Percentiles rank a stretch among this genome's conserved stretches.
These are phyloP conservation scores for Drosophila varians DNA, from an alignment of 1,140 invertebrate genomes.

Conservation along the genomic window DNA sequence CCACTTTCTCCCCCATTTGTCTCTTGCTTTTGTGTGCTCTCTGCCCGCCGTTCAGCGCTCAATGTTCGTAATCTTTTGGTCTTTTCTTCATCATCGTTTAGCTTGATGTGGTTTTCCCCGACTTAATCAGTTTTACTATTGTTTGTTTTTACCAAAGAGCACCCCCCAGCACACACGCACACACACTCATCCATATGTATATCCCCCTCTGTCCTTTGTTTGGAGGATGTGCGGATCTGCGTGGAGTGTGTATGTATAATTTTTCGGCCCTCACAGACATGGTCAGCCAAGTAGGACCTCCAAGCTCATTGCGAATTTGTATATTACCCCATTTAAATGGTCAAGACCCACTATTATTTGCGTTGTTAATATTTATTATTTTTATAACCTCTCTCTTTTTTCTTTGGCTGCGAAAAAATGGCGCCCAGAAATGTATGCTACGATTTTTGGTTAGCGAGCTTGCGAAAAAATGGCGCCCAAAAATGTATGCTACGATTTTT, in stretches of 20 bases:
- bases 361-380: not conserved
- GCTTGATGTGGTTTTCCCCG: constrained; percentile 79
- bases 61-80: constrained; percentile 78
- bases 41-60: constrained; percentile 38
- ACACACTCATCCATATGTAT: not conserved
- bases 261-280: not conserved
- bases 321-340: not conserved
- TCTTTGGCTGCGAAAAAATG: too few species aligned
- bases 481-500: constrained; percentile 18
- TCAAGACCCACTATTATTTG: not conserved
- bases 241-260: not conserved
- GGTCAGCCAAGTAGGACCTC: not conserved
- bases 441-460: constrained; percentile 26
- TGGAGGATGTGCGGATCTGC: too few species aligned
- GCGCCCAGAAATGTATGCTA: constrained; percentile 8
- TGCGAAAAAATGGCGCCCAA: too few species aligned
- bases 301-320: not conserved
- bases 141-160: constrained; percentile 70
- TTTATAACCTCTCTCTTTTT: not conserved
- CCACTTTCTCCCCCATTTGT: constrained; percentile 7
- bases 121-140: constrained; percentile 82
- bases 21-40: constrained; percentile 15
- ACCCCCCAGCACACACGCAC: constrained; percentile 4
- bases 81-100: constrained; percentile 81
- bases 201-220: not conserved